Base-by-base conservation (phyloP, 1,140 invertebrate genomes). In the Pogonomyrmex barbatus region DNA sequence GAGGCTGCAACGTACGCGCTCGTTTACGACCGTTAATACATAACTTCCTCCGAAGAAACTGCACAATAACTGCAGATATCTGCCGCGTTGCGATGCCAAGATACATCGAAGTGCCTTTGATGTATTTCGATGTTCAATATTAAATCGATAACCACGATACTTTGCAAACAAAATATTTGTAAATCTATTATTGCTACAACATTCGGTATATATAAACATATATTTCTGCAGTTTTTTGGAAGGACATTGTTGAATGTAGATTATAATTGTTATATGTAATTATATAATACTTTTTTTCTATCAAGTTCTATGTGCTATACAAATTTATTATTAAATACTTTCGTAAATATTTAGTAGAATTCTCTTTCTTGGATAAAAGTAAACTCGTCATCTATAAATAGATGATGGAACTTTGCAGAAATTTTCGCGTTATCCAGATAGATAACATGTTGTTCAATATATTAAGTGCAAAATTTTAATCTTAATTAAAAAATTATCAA, bases 61-160 rank as follows among this genome's bases (percentile, higher is more conserved):
- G 89, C 87, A 92, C 91, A 92, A 93, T 94, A 92, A 91, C 89
- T 91, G 91, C 86, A 88, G 92, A 91, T 92, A 86, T 84, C 83
- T 76, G 88, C 79, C 84, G 86, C 56, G 83, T 78, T 36, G 77
- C 85, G 36, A 30, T 71, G 47, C 14, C 30, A 36, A 9, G 68
- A 8, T 36, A n/a, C 12, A 39, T 24, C n/a, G 52, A 71, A 52
- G 14, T 47, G 45, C 36, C 39, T 56, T 42, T 50, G 14, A 56
- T 8, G 78, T 12, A 12, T 52, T 6, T 14, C 14, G 14, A 47
- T 47, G 39, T 39, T 71, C 24, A 24, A 82, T 73, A 58, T 73
- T 45, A 82, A 17, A 9, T 14, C 5, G 9, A 54, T 58, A 71
- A 82, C 12, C 9, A 36, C 39, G 67, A 73, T 68, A 42, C 8